These are phyloP conservation scores for Eupithecia dodoneata DNA, from an alignment of 2,888 invertebrate genomes.

Conservation along the genomic window DNA sequence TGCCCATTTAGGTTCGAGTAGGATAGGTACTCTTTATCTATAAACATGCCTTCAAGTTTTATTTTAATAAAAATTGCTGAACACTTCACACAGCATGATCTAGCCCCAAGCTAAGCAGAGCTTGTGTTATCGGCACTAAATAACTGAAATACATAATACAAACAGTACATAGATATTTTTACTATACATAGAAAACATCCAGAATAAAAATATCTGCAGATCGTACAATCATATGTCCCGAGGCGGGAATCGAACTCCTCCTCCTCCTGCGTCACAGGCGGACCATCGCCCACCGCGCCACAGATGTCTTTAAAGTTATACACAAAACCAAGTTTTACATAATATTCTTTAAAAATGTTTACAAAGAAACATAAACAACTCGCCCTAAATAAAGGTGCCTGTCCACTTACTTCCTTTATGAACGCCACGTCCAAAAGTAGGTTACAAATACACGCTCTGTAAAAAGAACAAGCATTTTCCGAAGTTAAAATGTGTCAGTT, in stretches of 20 bases:
- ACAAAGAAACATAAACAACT: background rate
- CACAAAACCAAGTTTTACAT: background rate
- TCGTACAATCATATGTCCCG: too few relatives aligned
- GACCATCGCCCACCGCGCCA: too few relatives aligned
- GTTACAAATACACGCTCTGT: slow-evolving; percentile 25
- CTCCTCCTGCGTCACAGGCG: too few relatives aligned
- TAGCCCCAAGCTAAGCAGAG: too few relatives aligned
- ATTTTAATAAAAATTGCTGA: background rate
- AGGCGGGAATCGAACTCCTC: too few relatives aligned
- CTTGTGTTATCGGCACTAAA: too few relatives aligned
- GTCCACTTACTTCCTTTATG: slow-evolving; percentile 15
- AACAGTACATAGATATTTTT: too few relatives aligned
- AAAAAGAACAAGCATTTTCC: slow-evolving; percentile 18
- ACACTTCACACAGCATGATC: too few relatives aligned
- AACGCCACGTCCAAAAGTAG: slow-evolving; percentile 16
- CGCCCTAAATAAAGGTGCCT: background rate
- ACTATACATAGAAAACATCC: too few relatives aligned
- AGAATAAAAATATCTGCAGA: too few relatives aligned
- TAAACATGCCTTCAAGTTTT: background rate
- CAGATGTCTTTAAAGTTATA: background rate
- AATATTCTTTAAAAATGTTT: background rate
- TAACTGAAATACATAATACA: too few relatives aligned
- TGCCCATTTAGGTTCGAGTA: background rate
- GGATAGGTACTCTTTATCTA: background rate
- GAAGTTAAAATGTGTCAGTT: slow-evolving; percentile 28